Base-by-base conservation (phyloP, 2,797 vertebrate genomes). In the Scleropages formosus region DNA sequence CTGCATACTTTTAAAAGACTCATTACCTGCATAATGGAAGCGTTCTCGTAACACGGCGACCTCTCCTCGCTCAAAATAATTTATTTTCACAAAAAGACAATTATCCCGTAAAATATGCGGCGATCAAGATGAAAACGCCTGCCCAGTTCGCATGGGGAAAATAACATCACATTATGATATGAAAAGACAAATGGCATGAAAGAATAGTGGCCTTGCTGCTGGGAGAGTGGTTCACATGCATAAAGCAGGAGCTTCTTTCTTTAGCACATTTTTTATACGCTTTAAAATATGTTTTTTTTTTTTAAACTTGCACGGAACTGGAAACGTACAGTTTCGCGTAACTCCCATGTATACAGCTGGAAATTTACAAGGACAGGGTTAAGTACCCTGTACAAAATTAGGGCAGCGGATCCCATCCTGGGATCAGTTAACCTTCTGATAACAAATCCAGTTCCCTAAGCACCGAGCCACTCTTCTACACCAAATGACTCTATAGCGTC, bases 11-110 rank as follows among this genome's bases (percentile, higher is more conserved):
- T 89, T 91, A 88, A 91, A 91, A 92, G 91, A 92, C 91, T 93
- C 90, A 93, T 93, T 93, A 93, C 92, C 89, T 91, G 87, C 89
- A 91, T 92, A 92, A 93, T 92, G 89, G 89, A 91, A 91, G 83
- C 87, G 89, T 86, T 89, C 90, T 87, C 88, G 83, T 85, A 91
- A 90, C 90, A 90, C 87, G 87, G 88, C 88, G 90, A 91, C 89
- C 88, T 89, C 91, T 90, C 86, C 88, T 89, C 83, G 76, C 84
- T 72, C 82, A 82, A 89, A 91, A 93, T 92, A 89, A 92, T 92
- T 93, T 90, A 92, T 86, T 89, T 82, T 83, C 78, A 83, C 88
- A 89, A 92, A 92, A 91, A 88, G 88, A 91, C 89, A 89, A 92
- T 91, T 91, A 89, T 93, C 85, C 81, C 84, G 88, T 91, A 89